A percentile compares a stretch with the other conserved stretches of the same genome.
These are phyloP conservation scores for Nilaparvata lugens DNA, from an alignment of 1,140 invertebrate genomes.

Conservation along the genomic window DNA sequence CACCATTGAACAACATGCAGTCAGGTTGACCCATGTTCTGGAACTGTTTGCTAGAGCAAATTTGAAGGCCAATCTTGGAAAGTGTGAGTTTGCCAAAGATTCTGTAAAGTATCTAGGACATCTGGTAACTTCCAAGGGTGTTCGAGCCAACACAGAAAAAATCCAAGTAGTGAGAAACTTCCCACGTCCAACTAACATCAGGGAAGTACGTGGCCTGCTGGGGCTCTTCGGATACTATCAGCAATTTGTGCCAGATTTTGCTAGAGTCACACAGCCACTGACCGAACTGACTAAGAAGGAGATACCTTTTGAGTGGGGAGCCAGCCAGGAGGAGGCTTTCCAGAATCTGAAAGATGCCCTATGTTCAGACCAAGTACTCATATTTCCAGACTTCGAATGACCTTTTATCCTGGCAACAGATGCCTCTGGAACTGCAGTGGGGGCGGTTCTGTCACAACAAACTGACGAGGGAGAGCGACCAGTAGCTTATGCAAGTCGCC, in stretches of 20 bases:
- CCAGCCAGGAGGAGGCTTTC: constrained; percentile 23
- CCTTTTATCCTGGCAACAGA: constrained; percentile 31
- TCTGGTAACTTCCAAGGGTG: too few species aligned
- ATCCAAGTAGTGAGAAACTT: constrained; percentile 32
- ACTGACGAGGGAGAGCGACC: constrained; percentile 20
- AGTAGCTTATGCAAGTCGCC: too few species aligned
- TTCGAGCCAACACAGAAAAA: constrained; percentile 37
- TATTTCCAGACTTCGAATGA: constrained; percentile 31
- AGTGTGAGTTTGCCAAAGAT: too few species aligned
- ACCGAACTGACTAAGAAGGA: constrained; percentile 32
- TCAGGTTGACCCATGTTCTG: too few species aligned
- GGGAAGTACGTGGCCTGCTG: too few species aligned
- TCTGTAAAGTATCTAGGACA: too few species aligned
- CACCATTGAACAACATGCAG: constrained; percentile 31
- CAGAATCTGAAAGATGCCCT: constrained; percentile 33
- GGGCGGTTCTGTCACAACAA: constrained; percentile 29
- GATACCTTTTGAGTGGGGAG: too few species aligned
- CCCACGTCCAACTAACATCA: constrained; percentile 33
- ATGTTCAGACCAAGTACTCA: constrained; percentile 30
- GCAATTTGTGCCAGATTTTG: constrained; percentile 34
- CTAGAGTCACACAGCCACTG: constrained; percentile 32
- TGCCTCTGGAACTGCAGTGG: constrained; percentile 27
- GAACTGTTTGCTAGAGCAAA: too few species aligned
- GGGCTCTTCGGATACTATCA: too few species aligned
- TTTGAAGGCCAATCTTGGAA: too few species aligned